Evolutionary conservation across 2,888 invertebrate species (phyloP), one percentile per base, ranked within the genome.

Genomic region (Eilema caniola): DNA sequence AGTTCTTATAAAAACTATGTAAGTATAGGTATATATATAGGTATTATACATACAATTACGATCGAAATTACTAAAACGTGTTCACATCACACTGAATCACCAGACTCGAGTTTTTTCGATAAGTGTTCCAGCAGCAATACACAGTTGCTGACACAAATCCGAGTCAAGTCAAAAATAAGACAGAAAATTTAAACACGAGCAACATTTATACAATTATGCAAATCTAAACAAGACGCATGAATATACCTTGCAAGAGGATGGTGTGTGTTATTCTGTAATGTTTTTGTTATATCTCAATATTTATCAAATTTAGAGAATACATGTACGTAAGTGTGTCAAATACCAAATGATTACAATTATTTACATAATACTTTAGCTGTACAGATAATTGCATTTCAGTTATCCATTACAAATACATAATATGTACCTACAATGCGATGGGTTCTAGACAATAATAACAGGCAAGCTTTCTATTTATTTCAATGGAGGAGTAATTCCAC

Each of bases 131-230:
- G 76, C 78, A 82, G 67, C 77, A 76, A 74, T 72, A 73, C 71
- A 62, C 74, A 71, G 75, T 69, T 77, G 81, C 87, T 85, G 89
- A 89, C 89, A 88, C 86, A 84, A 86, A 88, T 88, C 87, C 85
- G 79, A 76, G 74, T 76, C 63, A 78, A 79, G 86, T 84, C 88
- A 87, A 85, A 89, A 88, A 89, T 88, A 88, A 83, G 77, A 80
- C 81, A 59, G 77, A 73, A 83, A 83, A 82, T 81, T 83, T 82
- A 81, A 83, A 87, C 82, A 81, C 80, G 78, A 67, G 76, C 76
- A 82, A 77, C 78, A 83, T 84, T 76, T 72, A 68, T 66, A 72
- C 69, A 78, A 74, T 77, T 60, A 71, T 71, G 28, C 64, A 53
- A 47, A 24, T 69, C 69, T 67, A 24, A 47, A 65, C 69, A 69